A percentile compares a stretch with the other conserved stretches of the same genome.
Evolutionary conservation across 2,113 vertebrate species (phyloP).

Genomic region (Ursus arctos): DNA sequence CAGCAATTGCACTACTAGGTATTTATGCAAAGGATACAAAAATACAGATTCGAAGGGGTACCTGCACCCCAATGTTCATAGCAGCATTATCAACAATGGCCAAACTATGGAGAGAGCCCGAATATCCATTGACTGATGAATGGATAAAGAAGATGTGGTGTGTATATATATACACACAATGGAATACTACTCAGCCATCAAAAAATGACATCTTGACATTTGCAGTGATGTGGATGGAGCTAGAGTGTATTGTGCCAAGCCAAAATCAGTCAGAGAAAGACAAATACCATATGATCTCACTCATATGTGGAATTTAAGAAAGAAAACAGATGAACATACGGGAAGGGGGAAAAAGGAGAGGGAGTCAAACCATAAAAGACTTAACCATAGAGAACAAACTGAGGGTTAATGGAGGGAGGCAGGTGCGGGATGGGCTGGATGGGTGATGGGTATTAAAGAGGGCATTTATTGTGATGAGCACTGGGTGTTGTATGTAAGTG

Average conservation of each 20-base stretch:
- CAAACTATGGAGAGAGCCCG: background rate
- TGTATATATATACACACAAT: background rate
- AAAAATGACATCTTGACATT: background rate
- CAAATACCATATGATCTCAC: background rate
- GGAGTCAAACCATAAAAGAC: background rate
- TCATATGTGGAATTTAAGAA: background rate
- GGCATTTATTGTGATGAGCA: background rate
- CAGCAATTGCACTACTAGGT: background rate
- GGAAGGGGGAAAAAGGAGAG: background rate
- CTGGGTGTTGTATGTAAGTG: background rate
- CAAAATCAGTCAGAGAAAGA: background rate
- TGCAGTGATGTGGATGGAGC: background rate
- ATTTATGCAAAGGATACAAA: background rate
- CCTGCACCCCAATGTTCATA: background rate
- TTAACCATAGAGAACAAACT: background rate
- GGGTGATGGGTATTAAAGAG: background rate
- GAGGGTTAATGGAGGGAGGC: background rate
- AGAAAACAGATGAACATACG: background rate
- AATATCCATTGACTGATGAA: background rate
- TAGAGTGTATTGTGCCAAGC: background rate
- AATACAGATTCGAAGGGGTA: background rate
- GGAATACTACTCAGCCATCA: background rate
- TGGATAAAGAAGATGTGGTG: background rate
- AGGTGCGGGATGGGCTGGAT: background rate
- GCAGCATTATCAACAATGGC: background rate